These are phyloP conservation scores for Bradysia coprophila DNA, from an alignment of 1,140 invertebrate genomes.

Conservation along the genomic window DNA sequence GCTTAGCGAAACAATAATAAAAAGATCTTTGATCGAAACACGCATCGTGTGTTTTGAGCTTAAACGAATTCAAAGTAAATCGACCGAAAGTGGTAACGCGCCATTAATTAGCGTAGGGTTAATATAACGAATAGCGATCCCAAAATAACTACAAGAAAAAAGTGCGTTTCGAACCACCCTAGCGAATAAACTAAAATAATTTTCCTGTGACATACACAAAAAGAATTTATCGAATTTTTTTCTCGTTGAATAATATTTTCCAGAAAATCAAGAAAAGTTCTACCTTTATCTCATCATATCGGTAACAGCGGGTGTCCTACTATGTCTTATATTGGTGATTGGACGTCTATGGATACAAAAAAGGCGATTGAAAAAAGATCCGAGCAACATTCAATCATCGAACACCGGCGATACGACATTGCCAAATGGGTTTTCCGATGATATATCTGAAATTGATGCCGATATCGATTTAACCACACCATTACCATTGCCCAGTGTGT, in stretches of 20 bases:
- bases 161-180: too few species aligned
- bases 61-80: too few species aligned
- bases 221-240: too few species aligned
- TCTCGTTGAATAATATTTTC: conserved; percentile 18
- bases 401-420: conserved; percentile 34
- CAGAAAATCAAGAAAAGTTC: conserved; percentile 61
- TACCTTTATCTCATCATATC: conserved; percentile 59
- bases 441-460: conserved; percentile 51
- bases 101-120: too few species aligned
- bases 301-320: conserved; percentile 40
- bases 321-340: conserved; percentile 46
- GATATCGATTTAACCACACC: conserved; percentile 47
- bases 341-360: conserved; percentile 40
- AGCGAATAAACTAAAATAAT: too few species aligned
- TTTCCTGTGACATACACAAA: too few species aligned
- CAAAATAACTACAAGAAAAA: too few species aligned
- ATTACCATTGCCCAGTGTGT: conserved; percentile 27
- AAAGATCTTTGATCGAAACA: too few species aligned
- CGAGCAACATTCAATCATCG: conserved; percentile 30
- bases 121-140: too few species aligned
- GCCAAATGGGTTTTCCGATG: conserved; percentile 47
- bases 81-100: too few species aligned
- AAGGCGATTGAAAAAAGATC: conserved; percentile 24
- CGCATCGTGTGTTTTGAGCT: too few species aligned
- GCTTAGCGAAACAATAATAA: too few species aligned